These are phyloP conservation scores for Ochotona princeps DNA, from an alignment of 2,113 vertebrate genomes.

Conservation along the genomic window DNA sequence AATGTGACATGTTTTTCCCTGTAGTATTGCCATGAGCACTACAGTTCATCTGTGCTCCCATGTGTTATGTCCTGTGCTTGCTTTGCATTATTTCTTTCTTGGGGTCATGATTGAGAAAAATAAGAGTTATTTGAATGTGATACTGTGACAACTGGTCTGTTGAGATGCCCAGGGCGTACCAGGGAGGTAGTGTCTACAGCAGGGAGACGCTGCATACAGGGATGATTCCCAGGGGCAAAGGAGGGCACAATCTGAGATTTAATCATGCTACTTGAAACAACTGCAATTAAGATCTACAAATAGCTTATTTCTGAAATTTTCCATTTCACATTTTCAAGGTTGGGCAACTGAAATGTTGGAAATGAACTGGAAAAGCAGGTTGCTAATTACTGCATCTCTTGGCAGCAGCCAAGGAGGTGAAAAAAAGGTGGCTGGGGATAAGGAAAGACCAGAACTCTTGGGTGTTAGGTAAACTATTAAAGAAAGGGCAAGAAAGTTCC, in stretches of 20 bases:
- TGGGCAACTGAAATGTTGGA: neutral
- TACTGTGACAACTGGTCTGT: too few relatives aligned
- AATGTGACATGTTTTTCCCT: too few relatives aligned
- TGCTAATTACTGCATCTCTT: neutral
- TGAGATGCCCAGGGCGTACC: too few relatives aligned
- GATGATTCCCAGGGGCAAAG: too few relatives aligned
- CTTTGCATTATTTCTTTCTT: neutral
- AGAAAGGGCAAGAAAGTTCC: neutral
- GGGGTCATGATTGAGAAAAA: neutral
- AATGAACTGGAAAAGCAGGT: neutral
- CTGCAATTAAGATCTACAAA: too few relatives aligned
- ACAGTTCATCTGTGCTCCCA: neutral
- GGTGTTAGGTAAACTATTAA: neutral
- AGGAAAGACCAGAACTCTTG: neutral
- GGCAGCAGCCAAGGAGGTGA: neutral
- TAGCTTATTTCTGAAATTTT: neutral
- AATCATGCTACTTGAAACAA: too few relatives aligned
- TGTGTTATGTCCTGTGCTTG: neutral
- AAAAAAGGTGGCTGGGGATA: neutral
- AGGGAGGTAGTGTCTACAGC: too few relatives aligned
- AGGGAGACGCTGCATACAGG: too few relatives aligned
- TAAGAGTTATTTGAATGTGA: neutral
- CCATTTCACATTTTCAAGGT: neutral
- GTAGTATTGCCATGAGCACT: neutral
- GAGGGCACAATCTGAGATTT: too few relatives aligned